phyloP scores from a whole-genome alignment of 2,888 invertebrate genomes.

The Pandemis cinnamomeana region DNA sequence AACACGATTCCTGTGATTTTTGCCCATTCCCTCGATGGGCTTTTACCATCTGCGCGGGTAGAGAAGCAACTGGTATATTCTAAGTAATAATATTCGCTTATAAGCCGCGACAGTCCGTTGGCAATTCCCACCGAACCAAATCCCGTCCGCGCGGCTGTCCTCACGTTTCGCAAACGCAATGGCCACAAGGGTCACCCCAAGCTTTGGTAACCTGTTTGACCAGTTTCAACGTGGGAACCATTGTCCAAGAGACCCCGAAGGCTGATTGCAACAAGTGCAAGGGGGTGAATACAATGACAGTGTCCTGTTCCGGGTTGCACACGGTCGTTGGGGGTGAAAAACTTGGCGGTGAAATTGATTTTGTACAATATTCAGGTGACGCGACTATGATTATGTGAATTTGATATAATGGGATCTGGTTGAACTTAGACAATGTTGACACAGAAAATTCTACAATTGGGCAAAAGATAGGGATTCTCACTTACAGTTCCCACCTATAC shows the following conservation, averaged over 20 bases:
- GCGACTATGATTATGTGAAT: too few species aligned
- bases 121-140: conserved; percentile 55
- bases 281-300: conserved; percentile 25
- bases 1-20: too few species aligned
- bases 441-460: too few species aligned
- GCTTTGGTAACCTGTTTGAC: conserved; percentile 71
- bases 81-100: background rate
- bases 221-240: conserved; percentile 73
- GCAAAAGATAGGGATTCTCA: too few species aligned
- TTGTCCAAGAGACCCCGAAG: conserved; percentile 59
- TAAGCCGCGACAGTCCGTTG: background rate
- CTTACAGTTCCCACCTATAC: too few species aligned
- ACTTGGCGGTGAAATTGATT: background rate
- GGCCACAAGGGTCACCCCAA: conserved; percentile 45
- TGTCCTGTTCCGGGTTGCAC: conserved; percentile 21
- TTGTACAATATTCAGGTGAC: background rate
- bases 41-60: too few species aligned
- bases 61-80: too few species aligned
- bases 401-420: too few species aligned
- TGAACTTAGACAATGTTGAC: too few species aligned
- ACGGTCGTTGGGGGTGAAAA: background rate
- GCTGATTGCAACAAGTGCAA: conserved; percentile 25
- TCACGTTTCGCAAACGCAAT: conserved; percentile 58
- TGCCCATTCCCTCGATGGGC: too few species aligned
- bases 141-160: conserved; percentile 60